A percentile compares a stretch with the other conserved stretches of the same genome.
Evolutionary conservation across 2,113 vertebrate species (phyloP).

Genomic region (Pseudorasbora parva): DNA sequence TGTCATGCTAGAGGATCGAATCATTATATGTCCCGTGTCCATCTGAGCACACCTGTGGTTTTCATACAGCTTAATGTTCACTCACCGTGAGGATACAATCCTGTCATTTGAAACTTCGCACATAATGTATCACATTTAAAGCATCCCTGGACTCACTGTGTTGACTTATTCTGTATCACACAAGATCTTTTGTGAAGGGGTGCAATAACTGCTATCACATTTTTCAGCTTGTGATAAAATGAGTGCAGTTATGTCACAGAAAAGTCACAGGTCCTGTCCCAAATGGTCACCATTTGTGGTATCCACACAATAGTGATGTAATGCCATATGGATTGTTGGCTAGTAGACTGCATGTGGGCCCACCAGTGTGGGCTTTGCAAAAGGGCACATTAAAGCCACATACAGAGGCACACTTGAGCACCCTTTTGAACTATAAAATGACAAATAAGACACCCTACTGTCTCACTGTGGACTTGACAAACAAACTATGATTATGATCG

Average conservation of each 20-base stretch:
- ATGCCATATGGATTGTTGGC: slow-evolving; percentile 6
- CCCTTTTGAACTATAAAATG: background rate
- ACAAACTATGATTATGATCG: background rate
- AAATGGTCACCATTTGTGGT: slow-evolving; percentile 13
- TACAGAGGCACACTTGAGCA: background rate
- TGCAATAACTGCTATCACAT: background rate
- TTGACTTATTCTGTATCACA: background rate
- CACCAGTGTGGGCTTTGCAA: background rate
- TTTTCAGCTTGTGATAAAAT: background rate
- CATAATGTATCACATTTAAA: background rate
- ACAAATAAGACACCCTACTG: background rate
- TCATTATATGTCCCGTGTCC: slow-evolving; percentile 87
- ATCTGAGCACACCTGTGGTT: slow-evolving; percentile 55
- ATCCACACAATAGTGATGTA: background rate
- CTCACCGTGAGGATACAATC: background rate
- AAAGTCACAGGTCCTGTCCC: background rate
- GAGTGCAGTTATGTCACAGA: background rate
- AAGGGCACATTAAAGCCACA: slow-evolving; percentile 8
- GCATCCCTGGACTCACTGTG: background rate
- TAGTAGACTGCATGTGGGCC: background rate
- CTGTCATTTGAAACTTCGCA: background rate
- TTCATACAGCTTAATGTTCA: too few relatives aligned
- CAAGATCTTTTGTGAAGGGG: background rate
- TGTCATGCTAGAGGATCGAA: slow-evolving; percentile 92
- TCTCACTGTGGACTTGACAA: background rate